Evolutionary conservation across 2,888 invertebrate species (phyloP).

Genomic region (Timema cristinae): DNA sequence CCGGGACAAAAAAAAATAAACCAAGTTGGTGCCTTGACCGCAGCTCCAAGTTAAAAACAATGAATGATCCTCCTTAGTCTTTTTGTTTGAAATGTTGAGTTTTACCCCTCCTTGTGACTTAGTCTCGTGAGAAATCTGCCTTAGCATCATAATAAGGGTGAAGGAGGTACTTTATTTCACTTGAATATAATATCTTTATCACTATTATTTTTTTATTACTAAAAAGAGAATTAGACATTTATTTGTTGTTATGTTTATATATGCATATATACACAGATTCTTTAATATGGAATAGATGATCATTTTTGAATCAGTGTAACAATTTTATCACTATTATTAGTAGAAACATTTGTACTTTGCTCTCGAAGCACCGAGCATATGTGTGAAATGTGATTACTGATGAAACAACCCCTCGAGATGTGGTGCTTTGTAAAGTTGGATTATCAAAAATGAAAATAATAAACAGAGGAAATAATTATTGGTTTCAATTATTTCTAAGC

Average conservation of each 20-base stretch:
- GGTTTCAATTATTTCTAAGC: too few relatives aligned
- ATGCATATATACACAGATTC: not conserved
- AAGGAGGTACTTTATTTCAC: slow-evolving; percentile 28
- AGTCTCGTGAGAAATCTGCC: slow-evolving; percentile 20
- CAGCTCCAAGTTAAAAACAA: slow-evolving; percentile 16
- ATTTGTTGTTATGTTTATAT: slow-evolving; percentile 27
- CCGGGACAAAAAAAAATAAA: slow-evolving; percentile 17
- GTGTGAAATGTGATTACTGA: too few relatives aligned
- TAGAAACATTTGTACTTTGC: too few relatives aligned
- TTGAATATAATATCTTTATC: slow-evolving; percentile 14
- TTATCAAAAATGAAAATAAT: too few relatives aligned
- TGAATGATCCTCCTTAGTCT: slow-evolving; percentile 8
- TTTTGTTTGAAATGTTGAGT: not conserved
- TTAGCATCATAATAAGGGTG: slow-evolving; percentile 31
- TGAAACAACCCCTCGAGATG: too few relatives aligned
- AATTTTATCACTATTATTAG: too few relatives aligned
- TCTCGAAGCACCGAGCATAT: too few relatives aligned
- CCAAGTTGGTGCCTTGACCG: slow-evolving; percentile 22
- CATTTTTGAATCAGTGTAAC: too few relatives aligned
- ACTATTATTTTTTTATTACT: slow-evolving; percentile 20
- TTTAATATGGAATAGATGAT: too few relatives aligned
- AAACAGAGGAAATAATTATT: too few relatives aligned
- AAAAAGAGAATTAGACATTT: slow-evolving; percentile 27
- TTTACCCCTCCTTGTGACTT: not conserved
- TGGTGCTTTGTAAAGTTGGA: too few relatives aligned